A percentile compares a stretch with the other conserved stretches of the same genome.
Conservation (phyloP, 2,113 vertebrate genomes). For the Podarcis muralis region DNA sequence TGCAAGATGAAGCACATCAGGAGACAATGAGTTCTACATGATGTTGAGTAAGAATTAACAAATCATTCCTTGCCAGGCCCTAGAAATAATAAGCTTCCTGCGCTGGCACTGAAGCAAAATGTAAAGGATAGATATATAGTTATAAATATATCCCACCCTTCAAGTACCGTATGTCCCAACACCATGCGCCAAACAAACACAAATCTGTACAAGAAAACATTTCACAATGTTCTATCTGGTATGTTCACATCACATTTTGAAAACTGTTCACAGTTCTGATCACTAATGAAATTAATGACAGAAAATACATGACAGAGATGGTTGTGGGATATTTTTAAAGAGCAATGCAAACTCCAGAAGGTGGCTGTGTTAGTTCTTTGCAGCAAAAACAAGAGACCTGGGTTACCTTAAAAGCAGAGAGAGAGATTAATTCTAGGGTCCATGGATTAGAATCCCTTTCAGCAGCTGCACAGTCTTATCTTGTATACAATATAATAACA, state of each 20-base stretch:
- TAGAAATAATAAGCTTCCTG: too few species aligned
- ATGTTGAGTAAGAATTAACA: too few species aligned
- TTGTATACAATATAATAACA: background rate
- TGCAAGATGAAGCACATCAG: too few species aligned
- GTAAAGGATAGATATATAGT: too few species aligned
- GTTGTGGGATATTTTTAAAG: background rate
- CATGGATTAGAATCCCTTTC: background rate
- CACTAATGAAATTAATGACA: background rate
- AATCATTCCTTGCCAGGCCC: background rate
- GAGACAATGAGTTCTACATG: background rate
- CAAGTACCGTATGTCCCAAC: too few species aligned
- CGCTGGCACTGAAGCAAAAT: too few species aligned
- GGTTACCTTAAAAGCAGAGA: background rate
- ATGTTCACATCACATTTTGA: background rate
- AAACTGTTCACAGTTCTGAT: background rate
- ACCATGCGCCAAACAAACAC: background rate
- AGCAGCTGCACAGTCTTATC: too few species aligned
- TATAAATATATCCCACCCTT: too few species aligned
- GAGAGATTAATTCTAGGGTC: background rate
- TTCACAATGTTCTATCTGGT: background rate
- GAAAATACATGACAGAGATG: background rate
- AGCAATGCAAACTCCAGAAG: too few species aligned
- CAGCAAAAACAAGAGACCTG: background rate
- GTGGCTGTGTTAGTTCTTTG: background rate
- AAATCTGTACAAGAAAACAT: background rate